Evolutionary conservation across 2,888 invertebrate genomes (phyloP), one percentile per base, ranked within the genome.

Genomic region (Caenorhabditis doughertyi): DNA sequence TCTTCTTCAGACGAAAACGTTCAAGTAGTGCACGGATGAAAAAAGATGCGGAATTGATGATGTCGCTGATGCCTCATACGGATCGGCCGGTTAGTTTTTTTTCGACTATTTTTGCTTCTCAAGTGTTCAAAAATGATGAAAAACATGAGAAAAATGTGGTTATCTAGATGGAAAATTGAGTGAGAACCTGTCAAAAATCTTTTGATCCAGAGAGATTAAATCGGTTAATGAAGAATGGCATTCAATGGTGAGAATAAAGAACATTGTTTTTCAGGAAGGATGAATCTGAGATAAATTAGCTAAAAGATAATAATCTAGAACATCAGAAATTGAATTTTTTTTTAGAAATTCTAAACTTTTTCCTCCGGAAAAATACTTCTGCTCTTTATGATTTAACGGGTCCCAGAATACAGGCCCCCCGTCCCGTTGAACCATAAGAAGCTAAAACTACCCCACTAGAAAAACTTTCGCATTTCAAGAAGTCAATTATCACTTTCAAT

Each of bases 41-140:
- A n/a, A 74, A 79, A 65, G 73, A 83, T 16, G 62, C 71, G 18
- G 83, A 83, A 62, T 23, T 83, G 39, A 79, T 70, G 56, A 53
- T 83, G 70, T 62, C 79, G 9, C 23, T 68, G 27, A 83, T 64
- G 65, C 47, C 62, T 39, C n/a, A n/a, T n/a, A 79, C 79, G 16
- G 83, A 83, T 70, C 72, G 82, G 21, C 82, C 82, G 55, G 82
- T 82, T 42, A 29, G 72, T 77, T 49, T 21, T 23, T 70, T 32
- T 44, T 49, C 5, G 60, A 42, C 25, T 4, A 60, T 60, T 25
- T 18, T 60, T 60, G 13, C 5, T 23, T 39, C 32, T 27, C 1
- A 21, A 64, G 32, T 35, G 56, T 55, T 55, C 25, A 2, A 11
- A 25, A 23, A 32, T 32, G 39, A 32, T 27, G 25, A 11, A 39